Conservation (phyloP, 2,113 vertebrate species). For the Pogona vitticeps region DNA sequence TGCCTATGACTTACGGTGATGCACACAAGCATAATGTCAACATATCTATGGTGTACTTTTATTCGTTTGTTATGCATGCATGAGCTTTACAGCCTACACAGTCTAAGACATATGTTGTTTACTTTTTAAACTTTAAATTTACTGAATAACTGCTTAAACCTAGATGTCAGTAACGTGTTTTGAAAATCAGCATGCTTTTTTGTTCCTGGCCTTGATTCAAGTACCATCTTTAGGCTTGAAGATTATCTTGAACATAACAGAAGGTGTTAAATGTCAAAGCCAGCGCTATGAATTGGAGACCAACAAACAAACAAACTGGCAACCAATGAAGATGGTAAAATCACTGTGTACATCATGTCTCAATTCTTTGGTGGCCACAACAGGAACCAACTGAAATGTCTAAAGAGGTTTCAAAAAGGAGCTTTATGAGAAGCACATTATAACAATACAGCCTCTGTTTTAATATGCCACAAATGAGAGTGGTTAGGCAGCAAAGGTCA, state of each 20-base stretch:
- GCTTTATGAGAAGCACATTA: not conserved
- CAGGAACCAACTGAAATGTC: not conserved
- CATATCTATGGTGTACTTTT: conserved; percentile 49
- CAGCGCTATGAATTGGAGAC: not conserved
- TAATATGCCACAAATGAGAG: not conserved
- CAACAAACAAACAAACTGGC: not conserved
- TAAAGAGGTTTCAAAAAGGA: not conserved
- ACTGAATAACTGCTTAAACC: conserved; percentile 59
- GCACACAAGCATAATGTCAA: conserved; percentile 46
- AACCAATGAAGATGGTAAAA: not conserved
- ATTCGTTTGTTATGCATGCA: conserved; percentile 61
- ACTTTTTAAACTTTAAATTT: conserved; percentile 67
- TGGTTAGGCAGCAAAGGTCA: not conserved
- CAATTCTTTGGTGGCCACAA: not conserved
- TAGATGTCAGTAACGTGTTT: conserved; percentile 54
- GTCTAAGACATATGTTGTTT: conserved; percentile 70
- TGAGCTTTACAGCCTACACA: conserved; percentile 59
- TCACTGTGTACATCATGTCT: not conserved
- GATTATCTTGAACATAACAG: not conserved
- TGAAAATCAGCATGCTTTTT: conserved; percentile 50
- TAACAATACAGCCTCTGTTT: not conserved
- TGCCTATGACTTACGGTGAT: conserved; percentile 38
- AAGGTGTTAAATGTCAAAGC: not conserved
- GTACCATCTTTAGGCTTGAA: not conserved
- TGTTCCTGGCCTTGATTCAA: conserved; percentile 21